Percentiles rank a stretch among this genome's conserved stretches.
Evolutionary conservation across 1,140 invertebrate species (phyloP).

Genomic region (Panulirus ornatus): DNA sequence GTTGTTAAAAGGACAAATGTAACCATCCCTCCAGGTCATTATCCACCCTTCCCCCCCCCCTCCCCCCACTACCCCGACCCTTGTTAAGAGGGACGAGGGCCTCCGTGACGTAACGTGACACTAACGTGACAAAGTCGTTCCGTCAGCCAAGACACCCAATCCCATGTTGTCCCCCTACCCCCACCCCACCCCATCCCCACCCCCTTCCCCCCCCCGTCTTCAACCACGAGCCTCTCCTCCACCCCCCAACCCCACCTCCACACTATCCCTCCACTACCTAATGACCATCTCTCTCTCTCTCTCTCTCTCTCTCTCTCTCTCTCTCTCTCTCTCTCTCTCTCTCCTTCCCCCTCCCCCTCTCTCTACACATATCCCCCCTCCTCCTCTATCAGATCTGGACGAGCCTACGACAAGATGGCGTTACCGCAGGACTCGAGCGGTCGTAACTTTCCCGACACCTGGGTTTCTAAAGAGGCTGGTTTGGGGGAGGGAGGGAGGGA

Average conservation of each 20-base stretch:
- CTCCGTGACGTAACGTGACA: not conserved
- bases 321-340: constrained; percentile 11
- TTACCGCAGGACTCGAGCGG: not conserved
- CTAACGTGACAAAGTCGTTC: not conserved
- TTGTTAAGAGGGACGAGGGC: not conserved
- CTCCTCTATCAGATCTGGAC: not conserved
- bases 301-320: constrained; percentile 7
- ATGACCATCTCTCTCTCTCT: not conserved
- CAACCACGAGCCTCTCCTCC: not conserved
- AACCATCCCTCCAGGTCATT: too few species aligned
- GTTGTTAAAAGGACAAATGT: too few species aligned
- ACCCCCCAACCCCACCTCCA: too few species aligned
- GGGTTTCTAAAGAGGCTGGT: not conserved
- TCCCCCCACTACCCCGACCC: not conserved
- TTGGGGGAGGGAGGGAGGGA: not conserved
- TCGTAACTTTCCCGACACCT: not conserved
- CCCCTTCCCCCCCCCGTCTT: not conserved
- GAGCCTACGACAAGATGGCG: not conserved
- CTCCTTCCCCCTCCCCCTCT: not conserved
- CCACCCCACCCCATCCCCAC: not conserved
- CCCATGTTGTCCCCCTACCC: not conserved
- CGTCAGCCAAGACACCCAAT: not conserved
- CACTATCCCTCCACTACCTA: not conserved
- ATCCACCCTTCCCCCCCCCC: not conserved
- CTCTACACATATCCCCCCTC: not conserved